Percentiles rank a stretch among this genome's conserved stretches.
These are phyloP conservation scores for Pristionchus exspectatus DNA, from an alignment of 2,888 invertebrate species.

Conservation along the genomic window DNA sequence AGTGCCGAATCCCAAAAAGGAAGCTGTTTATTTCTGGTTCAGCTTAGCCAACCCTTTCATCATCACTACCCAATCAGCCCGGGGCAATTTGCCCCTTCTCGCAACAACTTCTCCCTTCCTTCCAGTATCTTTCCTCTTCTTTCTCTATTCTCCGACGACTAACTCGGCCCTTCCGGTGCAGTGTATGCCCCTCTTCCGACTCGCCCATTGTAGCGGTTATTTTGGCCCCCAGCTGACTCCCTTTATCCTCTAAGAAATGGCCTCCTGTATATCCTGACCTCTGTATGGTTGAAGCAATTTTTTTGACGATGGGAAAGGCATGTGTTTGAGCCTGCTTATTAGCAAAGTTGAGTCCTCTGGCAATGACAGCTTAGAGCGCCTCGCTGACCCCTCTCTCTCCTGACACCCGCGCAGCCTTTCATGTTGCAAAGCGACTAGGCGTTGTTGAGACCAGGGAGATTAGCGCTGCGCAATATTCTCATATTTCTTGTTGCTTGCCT, in stretches of 20 bases:
- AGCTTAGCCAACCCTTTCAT: not conserved
- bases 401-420: not conserved
- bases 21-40: too few species aligned
- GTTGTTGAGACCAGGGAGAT: not conserved
- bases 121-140: constrained; percentile 24
- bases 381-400: not conserved
- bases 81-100: not conserved
- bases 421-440: not conserved
- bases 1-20: too few species aligned
- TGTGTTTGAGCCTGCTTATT: not conserved
- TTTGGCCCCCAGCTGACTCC: not conserved
- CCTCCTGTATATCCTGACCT: not conserved
- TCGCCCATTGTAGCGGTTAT: constrained; percentile 24
- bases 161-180: constrained; percentile 20
- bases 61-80: constrained; percentile 26
- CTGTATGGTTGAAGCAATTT: too few species aligned
- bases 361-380: not conserved
- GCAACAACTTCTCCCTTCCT: constrained; percentile 34
- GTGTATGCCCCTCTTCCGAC: not conserved
- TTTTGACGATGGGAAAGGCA: too few species aligned
- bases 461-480: not conserved
- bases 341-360: not conserved
- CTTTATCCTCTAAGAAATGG: not conserved
- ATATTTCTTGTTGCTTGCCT: too few species aligned
- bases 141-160: not conserved